These are phyloP conservation scores for Loripinus fragilis DNA, from an alignment of 2,888 invertebrate genomes.

Conservation along the genomic window DNA sequence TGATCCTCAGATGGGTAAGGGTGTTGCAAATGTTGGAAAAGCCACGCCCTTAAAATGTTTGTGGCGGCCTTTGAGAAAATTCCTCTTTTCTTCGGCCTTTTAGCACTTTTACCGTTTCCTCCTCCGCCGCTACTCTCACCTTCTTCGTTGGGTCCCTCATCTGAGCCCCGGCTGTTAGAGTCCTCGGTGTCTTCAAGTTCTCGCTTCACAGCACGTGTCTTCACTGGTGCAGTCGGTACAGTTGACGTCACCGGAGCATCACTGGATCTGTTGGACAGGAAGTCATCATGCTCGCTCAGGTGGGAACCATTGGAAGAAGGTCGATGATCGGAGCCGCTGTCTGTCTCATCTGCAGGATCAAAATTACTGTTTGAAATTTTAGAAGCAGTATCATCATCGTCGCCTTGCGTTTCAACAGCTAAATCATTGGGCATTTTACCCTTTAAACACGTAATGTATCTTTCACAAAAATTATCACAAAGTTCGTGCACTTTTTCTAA, in stretches of 20 bases:
- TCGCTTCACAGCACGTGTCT: conserved; percentile 45
- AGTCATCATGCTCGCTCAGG: conserved; percentile 48
- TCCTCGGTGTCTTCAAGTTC: conserved; percentile 48
- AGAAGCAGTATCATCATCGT: conserved; percentile 54
- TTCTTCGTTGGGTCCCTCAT: conserved; percentile 37
- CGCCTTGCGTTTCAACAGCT: conserved; percentile 54
- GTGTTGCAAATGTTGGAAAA: conserved; percentile 62
- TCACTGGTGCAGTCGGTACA: neutral
- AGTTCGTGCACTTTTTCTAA: conserved; percentile 66
- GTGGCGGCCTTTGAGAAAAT: conserved; percentile 64
- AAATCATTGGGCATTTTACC: conserved; percentile 65
- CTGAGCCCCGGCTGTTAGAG: conserved; percentile 52
- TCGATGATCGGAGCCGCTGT: conserved; percentile 60
- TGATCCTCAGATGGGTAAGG: conserved; percentile 64
- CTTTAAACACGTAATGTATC: conserved; percentile 63
- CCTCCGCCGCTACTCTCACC: conserved; percentile 30
- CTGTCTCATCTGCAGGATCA: conserved; percentile 64
- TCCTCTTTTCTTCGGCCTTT: conserved; percentile 58
- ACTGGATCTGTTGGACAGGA: conserved; percentile 16
- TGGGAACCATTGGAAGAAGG: conserved; percentile 54
- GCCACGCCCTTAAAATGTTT: conserved; percentile 61
- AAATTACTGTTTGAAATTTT: conserved; percentile 62
- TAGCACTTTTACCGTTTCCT: conserved; percentile 44
- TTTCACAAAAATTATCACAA: conserved; percentile 64
- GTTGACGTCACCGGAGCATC: conserved; percentile 31